Conservation (phyloP, 2,113 vertebrate genomes). For the Synodontis membranacea region DNA sequence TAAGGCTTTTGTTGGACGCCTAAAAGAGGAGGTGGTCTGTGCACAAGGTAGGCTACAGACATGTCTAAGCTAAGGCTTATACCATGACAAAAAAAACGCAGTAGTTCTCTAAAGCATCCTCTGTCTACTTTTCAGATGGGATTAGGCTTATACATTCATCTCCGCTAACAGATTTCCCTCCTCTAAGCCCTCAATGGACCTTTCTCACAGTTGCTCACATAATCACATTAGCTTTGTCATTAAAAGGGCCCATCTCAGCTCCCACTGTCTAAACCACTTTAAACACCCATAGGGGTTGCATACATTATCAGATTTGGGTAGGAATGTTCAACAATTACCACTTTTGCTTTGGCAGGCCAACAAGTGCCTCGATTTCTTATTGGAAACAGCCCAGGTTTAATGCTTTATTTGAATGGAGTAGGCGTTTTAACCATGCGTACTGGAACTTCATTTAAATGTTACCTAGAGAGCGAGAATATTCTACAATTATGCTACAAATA, state of each 20-base stretch:
- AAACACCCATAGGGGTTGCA: constrained; percentile 94
- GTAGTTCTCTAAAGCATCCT: constrained; percentile 88
- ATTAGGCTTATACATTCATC: constrained; percentile 99
- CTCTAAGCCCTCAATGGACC: constrained; percentile 89
- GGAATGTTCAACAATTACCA: constrained; percentile 79
- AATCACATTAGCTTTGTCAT: constrained; percentile 99
- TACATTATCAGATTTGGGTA: constrained; percentile 84
- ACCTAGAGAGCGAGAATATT: neutral
- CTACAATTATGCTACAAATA: neutral
- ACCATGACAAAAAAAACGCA: constrained; percentile 78
- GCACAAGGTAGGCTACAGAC: constrained; percentile 83
- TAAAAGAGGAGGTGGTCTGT: constrained; percentile 78
- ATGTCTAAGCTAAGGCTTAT: constrained; percentile 89
- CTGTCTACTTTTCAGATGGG: constrained; percentile 93
- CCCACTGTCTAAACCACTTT: constrained; percentile 93
- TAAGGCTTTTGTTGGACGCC: constrained; percentile 76
- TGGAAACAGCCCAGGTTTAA: neutral
- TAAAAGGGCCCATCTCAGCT: constrained; percentile 90
- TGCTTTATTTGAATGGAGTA: neutral
- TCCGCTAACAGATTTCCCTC: constrained; percentile 95
- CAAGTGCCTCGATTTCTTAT: neutral
- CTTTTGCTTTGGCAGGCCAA: constrained; percentile 12
- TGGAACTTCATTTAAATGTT: neutral
- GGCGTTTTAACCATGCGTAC: neutral
- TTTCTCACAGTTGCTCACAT: constrained; percentile 94